Evolutionary conservation across 2,113 vertebrate species (phyloP), one percentile per base, ranked within the genome.

Genomic region (Echinops telfairi): DNA sequence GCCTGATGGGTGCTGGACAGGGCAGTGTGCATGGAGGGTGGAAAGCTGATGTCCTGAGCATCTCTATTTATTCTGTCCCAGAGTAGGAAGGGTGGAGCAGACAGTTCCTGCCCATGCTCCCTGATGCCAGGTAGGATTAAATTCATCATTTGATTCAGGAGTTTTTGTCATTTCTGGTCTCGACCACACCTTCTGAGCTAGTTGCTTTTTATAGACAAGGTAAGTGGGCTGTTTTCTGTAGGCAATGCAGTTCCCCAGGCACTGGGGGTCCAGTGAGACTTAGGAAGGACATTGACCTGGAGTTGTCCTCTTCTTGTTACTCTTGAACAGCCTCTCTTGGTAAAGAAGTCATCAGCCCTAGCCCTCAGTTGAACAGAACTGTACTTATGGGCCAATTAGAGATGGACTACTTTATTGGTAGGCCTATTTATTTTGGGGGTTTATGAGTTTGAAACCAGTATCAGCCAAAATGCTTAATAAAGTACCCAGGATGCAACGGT

Each of bases 1-100:
- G 23, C 31, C 23, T 77, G 95, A 93, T 60, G 86, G 95, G 95
- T 95, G 82, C 96, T 95, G 97, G 96, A 58, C 88, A 86, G 83
- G 94, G 57, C 62, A 82, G 73, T 33, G 15, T 33, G 84, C 85
- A 43, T 0, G 0, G 36, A 96, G 84, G 33, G 25, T 91, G 94
- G 88, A 94, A 78, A 95, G 75, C 0, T 95, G 89, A 70, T 78
- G 96, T 96, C 83, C 79, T 17, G 43, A 22, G 29, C 79, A 83
- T 95, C 96, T 90, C 38, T 94, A 33, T 95, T 95, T 88, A 91
- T 77, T 76, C 71, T 4, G 83, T 78, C 91, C 82, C 27, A 9
- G 64, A 53, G 71, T 12, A 47, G 88, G 84, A 83, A 94, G 91
- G 70, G 85, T 88, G 91, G 84, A 89, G 94, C 64, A 57, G 33